These are phyloP conservation scores for Tetragonula carbonaria DNA, from an alignment of 2,888 invertebrate genomes.

Conservation along the genomic window DNA sequence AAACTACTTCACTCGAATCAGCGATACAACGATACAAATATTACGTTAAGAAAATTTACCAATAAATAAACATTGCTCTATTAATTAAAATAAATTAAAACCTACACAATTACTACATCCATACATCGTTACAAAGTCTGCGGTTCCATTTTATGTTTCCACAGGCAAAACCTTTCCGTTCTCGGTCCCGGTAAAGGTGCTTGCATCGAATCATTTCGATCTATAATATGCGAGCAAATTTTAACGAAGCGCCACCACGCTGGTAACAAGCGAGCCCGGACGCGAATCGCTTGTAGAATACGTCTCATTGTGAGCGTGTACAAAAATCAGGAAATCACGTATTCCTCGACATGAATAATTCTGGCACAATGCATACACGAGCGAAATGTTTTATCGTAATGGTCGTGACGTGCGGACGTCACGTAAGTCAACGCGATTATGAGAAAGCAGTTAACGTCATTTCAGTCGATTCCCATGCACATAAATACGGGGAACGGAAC, in stretches of 20 bases:
- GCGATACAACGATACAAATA: neutral
- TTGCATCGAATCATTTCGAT: neutral
- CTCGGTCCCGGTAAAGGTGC: neutral
- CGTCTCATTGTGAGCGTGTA: neutral
- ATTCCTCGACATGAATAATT: constrained; percentile 17
- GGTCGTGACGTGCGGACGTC: constrained; percentile 37
- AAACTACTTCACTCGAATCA: neutral
- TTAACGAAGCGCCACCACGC: neutral
- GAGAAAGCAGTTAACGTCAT: constrained; percentile 65
- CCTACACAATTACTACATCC: neutral
- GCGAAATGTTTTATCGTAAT: constrained; percentile 44
- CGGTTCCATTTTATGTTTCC: neutral
- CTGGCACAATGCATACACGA: constrained; percentile 33
- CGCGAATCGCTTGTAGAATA: neutral
- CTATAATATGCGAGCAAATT: neutral
- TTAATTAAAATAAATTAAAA: neutral
- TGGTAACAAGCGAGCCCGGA: neutral
- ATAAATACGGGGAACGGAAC: constrained; percentile 64
- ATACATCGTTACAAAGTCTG: neutral
- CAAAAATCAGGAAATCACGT: constrained; percentile 28
- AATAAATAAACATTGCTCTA: accelerated
- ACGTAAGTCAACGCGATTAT: constrained; percentile 65
- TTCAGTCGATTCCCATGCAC: constrained; percentile 69
- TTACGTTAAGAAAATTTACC: neutral
- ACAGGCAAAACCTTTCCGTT: neutral